Evolutionary conservation across 2,113 vertebrate genomes (phyloP).

Genomic region (Gallinago undulata): DNA sequence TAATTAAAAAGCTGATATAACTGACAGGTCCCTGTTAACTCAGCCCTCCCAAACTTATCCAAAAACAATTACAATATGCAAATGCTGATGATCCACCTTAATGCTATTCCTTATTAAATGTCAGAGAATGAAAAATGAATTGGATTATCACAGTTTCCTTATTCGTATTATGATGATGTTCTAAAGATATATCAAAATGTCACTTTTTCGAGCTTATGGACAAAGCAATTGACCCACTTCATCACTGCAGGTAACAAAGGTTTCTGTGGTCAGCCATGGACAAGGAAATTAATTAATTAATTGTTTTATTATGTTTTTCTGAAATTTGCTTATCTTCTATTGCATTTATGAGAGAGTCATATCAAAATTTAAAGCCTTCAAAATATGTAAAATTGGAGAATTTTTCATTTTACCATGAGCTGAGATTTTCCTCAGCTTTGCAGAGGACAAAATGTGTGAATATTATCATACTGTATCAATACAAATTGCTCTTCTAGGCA

Average conservation of each 20-base stretch:
- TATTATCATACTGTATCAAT: background rate
- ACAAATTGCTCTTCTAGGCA: background rate
- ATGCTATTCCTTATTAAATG: conserved; percentile 18
- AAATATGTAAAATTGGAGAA: background rate
- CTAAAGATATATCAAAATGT: background rate
- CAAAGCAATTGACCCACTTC: background rate
- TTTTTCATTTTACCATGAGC: background rate
- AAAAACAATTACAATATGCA: conserved; percentile 55
- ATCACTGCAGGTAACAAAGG: background rate
- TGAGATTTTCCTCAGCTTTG: background rate
- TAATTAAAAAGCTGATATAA: conserved; percentile 18
- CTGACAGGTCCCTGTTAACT: conserved; percentile 21
- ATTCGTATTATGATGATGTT: background rate
- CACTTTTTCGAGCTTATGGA: background rate
- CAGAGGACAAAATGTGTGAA: background rate
- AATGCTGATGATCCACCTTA: conserved; percentile 41
- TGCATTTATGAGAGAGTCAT: background rate
- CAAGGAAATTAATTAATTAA: background rate
- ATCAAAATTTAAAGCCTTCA: background rate
- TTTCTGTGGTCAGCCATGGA: background rate
- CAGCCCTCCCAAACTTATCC: background rate
- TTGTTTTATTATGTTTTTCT: background rate
- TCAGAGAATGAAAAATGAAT: conserved; percentile 12
- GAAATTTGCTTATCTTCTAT: background rate
- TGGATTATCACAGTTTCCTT: background rate